Conservation (phyloP, 2,797 vertebrate species). For the Mormyrops attenuatus region DNA sequence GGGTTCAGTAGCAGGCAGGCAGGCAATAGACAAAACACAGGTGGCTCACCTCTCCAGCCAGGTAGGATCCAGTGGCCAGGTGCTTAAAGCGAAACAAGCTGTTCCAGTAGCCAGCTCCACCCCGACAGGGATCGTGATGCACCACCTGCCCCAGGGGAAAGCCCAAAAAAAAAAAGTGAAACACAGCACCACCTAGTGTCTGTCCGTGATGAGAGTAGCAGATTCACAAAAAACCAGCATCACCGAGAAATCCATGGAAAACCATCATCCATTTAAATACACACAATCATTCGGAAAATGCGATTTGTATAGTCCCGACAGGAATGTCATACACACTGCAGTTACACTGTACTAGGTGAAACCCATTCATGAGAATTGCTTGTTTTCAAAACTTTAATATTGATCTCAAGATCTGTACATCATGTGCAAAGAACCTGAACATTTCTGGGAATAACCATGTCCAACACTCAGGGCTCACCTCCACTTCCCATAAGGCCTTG, state of each 20-base stretch:
- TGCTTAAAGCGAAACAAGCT: slow-evolving; percentile 98
- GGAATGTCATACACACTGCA: background rate
- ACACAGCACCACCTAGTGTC: background rate
- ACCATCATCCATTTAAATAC: background rate
- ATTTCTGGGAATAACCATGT: background rate
- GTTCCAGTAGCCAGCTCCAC: slow-evolving; percentile 96
- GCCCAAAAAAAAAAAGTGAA: background rate
- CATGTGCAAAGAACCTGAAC: background rate
- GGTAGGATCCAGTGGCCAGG: slow-evolving; percentile 91
- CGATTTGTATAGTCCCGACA: background rate
- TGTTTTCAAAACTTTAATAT: background rate
- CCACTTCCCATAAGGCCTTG: slow-evolving; percentile 95
- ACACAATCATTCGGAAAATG: background rate
- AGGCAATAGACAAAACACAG: background rate
- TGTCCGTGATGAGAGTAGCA: background rate
- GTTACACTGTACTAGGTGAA: background rate
- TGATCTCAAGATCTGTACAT: background rate
- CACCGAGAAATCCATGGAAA: background rate
- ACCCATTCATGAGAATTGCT: background rate
- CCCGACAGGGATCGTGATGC: slow-evolving; percentile 92
- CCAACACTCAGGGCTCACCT: slow-evolving; percentile 61
- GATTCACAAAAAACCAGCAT: background rate
- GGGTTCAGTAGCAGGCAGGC: background rate
- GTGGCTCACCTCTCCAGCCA: slow-evolving; percentile 85
- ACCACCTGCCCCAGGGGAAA: slow-evolving; percentile 70